Evolutionary conservation across 1,140 invertebrate genomes (phyloP).

Genomic region (Cylas formicarius): DNA sequence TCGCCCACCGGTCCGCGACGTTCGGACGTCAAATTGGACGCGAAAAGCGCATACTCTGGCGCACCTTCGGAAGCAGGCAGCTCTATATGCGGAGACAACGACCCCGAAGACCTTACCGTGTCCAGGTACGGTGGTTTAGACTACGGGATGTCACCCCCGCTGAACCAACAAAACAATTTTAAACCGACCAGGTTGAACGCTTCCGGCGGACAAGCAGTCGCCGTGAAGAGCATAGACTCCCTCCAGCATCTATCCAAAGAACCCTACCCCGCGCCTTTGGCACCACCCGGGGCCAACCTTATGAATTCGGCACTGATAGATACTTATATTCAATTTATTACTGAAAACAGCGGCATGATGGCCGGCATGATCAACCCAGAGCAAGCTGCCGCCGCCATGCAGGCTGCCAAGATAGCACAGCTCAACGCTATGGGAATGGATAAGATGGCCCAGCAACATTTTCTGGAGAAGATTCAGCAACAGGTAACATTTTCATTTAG

Average conservation of each 20-base stretch:
- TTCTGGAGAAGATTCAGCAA: slow-evolving; percentile 54
- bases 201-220: slow-evolving; percentile 50
- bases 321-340: slow-evolving; percentile 78
- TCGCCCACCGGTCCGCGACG: slow-evolving; percentile 76
- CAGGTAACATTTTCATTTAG: too few relatives aligned
- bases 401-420: slow-evolving; percentile 58
- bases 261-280: slow-evolving; percentile 45
- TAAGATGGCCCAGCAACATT: slow-evolving; percentile 53
- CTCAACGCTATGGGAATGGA: slow-evolving; percentile 58
- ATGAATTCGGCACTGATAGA: slow-evolving; percentile 72
- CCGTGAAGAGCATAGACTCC: slow-evolving; percentile 56
- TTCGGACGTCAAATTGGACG: slow-evolving; percentile 67
- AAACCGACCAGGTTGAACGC: slow-evolving; percentile 42
- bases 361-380: slow-evolving; percentile 40
- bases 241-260: slow-evolving; percentile 45
- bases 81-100: slow-evolving; percentile 65
- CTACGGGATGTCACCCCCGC: slow-evolving; percentile 45
- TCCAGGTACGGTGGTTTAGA: slow-evolving; percentile 44
- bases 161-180: slow-evolving; percentile 36
- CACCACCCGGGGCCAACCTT: slow-evolving; percentile 41
- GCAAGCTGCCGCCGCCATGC: slow-evolving; percentile 41
- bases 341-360: slow-evolving; percentile 65
- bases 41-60: slow-evolving; percentile 49
- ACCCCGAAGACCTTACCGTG: slow-evolving; percentile 72
- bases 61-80: slow-evolving; percentile 61